Base-by-base conservation (phyloP, 53 echinoderm and acorn worm genomes). In the Echinometra lucunter region DNA sequence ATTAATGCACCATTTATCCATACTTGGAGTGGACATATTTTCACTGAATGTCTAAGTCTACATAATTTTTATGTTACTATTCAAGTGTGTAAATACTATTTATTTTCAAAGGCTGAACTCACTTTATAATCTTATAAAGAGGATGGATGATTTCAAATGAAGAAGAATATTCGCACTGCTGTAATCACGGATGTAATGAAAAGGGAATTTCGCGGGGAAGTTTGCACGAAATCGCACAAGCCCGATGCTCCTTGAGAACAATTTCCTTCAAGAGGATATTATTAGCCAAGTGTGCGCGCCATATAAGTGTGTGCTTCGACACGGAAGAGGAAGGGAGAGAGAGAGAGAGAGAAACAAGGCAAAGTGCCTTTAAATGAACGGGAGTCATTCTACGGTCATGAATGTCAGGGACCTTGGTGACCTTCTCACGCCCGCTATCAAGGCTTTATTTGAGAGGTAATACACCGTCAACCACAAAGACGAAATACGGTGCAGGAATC, bases 361-460 rank as follows among this genome's bases (percentile, higher is more conserved):
- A 49, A 1, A 85, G 49, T 47, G 85, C 85, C 85, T 85, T 85
- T 85, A 85, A 85, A 49, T 85, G 28, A 90, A 70, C 1, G 45
- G 44, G 70, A 91, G 91, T 91, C 91, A 91, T 91, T 70, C 45
- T 44, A 45, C 91, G 91, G 91, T 91, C 91, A 69, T 25, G 45
- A n/a, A 69, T 91, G 91, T 91, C 91, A 91, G 63, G 44, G 91
- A 91, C 91, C 91, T 91, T 49, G 8, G 44, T 69, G 91, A 91
- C 91, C 91, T 91, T 91, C 91, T 45, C 27, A 11, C 91, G 66
- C 91, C 69, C 44, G 91, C 60, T 38, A 90, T 90, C 58, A 32
- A 37, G 63, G 63, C 66, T 60, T 90, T 90, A 90, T 90, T n/a
- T 34, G 25, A 34, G 49, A 49, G 90, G 90, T 63, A 90, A 90